phyloP scores from a whole-genome alignment of 2,797 vertebrate genomes.

The Halcyon smyrnensis region DNA sequence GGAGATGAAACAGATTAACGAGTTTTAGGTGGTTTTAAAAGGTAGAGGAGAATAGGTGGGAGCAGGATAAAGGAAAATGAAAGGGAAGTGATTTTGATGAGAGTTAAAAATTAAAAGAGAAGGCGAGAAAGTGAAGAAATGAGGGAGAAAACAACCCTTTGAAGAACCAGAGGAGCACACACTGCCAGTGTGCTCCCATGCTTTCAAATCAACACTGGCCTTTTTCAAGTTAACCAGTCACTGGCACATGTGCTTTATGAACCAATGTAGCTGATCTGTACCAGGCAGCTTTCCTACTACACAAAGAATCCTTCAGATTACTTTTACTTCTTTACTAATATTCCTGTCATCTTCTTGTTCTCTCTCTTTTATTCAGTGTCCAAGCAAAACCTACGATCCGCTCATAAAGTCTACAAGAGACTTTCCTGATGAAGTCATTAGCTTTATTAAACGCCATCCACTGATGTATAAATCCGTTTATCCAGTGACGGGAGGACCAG shows the following conservation, averaged over 20 bases:
- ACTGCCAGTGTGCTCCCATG: not conserved
- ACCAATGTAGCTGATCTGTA: not conserved
- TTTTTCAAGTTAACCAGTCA: not conserved
- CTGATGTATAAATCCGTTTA: constrained; percentile 89
- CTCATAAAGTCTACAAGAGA: constrained; percentile 95
- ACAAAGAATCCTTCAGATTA: not conserved
- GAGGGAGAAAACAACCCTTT: not conserved
- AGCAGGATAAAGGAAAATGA: not conserved
- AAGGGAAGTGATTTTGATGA: not conserved
- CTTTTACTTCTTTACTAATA: not conserved
- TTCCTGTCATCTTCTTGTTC: not conserved
- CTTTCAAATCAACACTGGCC: not conserved
- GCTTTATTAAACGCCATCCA: constrained; percentile 91
- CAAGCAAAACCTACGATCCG: constrained; percentile 94
- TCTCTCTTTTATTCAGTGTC: constrained; percentile 82
- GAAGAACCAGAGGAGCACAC: not conserved
- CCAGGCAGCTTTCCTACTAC: not conserved
- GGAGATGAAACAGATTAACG: not conserved
- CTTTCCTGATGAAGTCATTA: constrained; percentile 95
- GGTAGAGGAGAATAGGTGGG: not conserved
- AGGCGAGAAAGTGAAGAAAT: not conserved
- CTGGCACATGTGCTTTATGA: not conserved
- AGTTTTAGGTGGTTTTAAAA: not conserved
- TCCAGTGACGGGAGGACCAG: constrained; percentile 85
- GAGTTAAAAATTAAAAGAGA: not conserved